Base-by-base conservation (phyloP, 1,140 invertebrate species). In the Zaprionus ghesquierei region DNA sequence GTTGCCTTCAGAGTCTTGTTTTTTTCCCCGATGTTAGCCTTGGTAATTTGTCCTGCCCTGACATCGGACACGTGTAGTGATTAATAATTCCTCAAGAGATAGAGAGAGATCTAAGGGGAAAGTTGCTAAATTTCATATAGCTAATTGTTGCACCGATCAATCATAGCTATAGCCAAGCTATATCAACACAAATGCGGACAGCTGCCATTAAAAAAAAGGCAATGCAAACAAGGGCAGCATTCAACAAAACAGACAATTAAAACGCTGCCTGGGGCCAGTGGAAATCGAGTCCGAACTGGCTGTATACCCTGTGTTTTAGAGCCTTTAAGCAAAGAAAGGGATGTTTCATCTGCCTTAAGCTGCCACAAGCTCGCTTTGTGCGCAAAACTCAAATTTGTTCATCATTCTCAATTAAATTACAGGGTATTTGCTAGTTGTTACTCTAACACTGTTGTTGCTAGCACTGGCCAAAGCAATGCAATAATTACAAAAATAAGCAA, bases 1-100 rank as follows among this genome's bases (percentile, higher is more conserved):
- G 68, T 63, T 65, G 53, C 69, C 46, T 63, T 27, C 54, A 66
- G 56, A 46, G 51, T 77, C 69, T 77, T 85, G 81, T 29, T 50
- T 38, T 75, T 81, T 81, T 86, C 44, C 44, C 31, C 41, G n/a
- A 65, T 68, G 58, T 63, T 73, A 54, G 73, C 50, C 38, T 51
- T 44, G 60, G 78, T 63, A 86, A 86, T 81, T 84, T 77, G 77
- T 85, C 65, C 53, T 75, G 5, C 53, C 13, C 71, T 79, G 79
- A 79, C 79, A 79, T 18, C 55, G 77, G 64, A 85, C 81, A 81
- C 69, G 81, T 86, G 81, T 86, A 73, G 79, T 86, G 71, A 85
- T 85, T 85, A 81, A 86, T 85, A 69, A 63, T 81, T 77, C 51
- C 15, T 20, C 29, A 49, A 60, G 8, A 18, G 41, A 44, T 0